Base-by-base conservation (phyloP, 2,113 vertebrate species). In the Ptyas mucosa region DNA sequence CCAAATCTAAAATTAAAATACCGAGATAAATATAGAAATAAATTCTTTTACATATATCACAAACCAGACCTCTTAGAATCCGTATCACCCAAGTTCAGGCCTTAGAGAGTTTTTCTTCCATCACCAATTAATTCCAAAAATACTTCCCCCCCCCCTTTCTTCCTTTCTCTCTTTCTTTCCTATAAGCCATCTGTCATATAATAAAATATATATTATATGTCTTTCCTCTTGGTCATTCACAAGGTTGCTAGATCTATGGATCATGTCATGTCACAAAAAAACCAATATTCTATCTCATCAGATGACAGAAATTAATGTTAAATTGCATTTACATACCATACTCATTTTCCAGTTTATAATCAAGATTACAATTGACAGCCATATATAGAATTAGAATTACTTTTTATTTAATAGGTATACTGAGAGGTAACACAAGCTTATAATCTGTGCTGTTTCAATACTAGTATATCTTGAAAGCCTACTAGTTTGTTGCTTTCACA, bases 1-100 rank as follows among this genome's bases (percentile, higher is more conserved):
- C 98, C 94, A 97, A 93, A 96, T 98, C 98, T 99, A 96, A 85
- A 98, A 97, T 93, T 93, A 92, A 97, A 93, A 95, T 92, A 95
- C 93, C 0, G 94, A 61, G 94, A 49, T 52, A 90, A 90, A 93
- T 12, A 87, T 34, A 61, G 29, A 64, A 29, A 85, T 34, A 29
- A 46, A 53, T 46, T 21, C 0, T 92, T 51, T n/a, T 61, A 34
- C 34, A 10, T 81, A 8, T 64, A 46, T 93, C 20, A 58, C 39
- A 86, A 15, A 49, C 21, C 29, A 61, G 29, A 46, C 6, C 34
- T 9, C 9, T 53, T 8, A 52, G 43, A 90, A 75, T 1, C 39
- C 3, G 39, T 85, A 89, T 86, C 23, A 52, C 18, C 51, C 24
- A 7, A 93, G 46, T 46, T 75, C 39, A 46, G 29, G 1, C 2